These are phyloP conservation scores for Batillaria attramentaria DNA, from an alignment of 1,140 invertebrate genomes.

Conservation along the genomic window DNA sequence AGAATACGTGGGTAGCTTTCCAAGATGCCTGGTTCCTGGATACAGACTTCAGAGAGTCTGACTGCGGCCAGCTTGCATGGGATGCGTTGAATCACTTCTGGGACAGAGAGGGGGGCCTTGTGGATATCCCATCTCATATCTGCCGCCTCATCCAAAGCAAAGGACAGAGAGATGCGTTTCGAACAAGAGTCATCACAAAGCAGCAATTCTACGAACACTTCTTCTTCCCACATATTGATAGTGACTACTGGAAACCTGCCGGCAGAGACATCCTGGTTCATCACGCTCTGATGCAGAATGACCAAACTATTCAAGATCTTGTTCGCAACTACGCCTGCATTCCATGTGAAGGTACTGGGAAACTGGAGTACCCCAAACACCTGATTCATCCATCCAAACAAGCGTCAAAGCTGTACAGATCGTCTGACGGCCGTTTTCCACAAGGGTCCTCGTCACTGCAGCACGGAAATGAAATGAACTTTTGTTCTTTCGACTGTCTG, in stretches of 20 bases:
- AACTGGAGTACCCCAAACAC: constrained; percentile 20
- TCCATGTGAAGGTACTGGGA: background rate
- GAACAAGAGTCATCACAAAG: background rate
- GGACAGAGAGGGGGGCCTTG: background rate
- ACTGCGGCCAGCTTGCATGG: background rate
- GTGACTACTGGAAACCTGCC: constrained; percentile 10
- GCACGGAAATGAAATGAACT: background rate
- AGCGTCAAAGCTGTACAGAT: constrained; percentile 6
- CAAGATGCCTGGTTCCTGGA: constrained; percentile 6
- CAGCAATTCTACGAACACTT: constrained; percentile 12
- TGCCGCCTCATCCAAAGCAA: background rate
- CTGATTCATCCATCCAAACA: constrained; percentile 24
- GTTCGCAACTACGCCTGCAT: background rate
- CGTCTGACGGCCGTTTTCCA: constrained; percentile 33
- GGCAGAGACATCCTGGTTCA: constrained; percentile 16
- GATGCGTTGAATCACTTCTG: background rate
- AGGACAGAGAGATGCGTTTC: background rate
- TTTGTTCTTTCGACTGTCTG: background rate
- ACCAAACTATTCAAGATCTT: background rate
- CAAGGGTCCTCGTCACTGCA: background rate
- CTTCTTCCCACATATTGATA: constrained; percentile 25
- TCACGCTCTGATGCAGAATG: constrained; percentile 9
- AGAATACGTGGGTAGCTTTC: background rate
- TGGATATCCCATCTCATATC: constrained; percentile 11
- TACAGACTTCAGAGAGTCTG: background rate